These are phyloP conservation scores for Gambusia affinis DNA, from an alignment of 2,113 vertebrate genomes.

Conservation along the genomic window DNA sequence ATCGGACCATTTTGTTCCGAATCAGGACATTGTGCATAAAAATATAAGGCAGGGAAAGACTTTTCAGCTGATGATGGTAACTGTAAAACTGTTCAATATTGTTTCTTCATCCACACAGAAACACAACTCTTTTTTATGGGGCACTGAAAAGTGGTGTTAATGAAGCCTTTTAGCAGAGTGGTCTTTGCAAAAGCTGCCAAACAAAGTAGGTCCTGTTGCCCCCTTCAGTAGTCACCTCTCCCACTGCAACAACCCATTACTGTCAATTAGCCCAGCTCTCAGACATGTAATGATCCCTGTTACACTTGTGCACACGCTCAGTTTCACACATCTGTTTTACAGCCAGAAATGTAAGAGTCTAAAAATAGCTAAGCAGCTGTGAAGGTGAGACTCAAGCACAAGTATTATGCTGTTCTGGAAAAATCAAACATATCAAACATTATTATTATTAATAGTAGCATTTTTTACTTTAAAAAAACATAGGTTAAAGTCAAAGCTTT, in stretches of 20 bases:
- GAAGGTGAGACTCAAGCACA: constrained; percentile 39
- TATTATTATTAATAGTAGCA: too few relatives aligned
- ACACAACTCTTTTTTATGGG: constrained; percentile 11
- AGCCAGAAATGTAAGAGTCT: constrained; percentile 31
- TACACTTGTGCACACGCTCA: constrained; percentile 11
- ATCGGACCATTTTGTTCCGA: background rate
- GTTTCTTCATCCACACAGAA: background rate
- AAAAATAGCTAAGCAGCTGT: constrained; percentile 36
- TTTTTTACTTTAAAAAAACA: background rate
- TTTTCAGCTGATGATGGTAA: background rate
- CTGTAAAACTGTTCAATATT: background rate
- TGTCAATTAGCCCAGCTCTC: constrained; percentile 63
- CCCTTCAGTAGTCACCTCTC: constrained; percentile 18
- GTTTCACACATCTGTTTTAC: constrained; percentile 24
- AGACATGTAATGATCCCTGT: constrained; percentile 49
- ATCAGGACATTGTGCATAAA: background rate
- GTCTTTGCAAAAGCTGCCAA: constrained; percentile 60
- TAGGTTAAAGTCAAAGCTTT: background rate
- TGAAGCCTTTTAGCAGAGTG: constrained; percentile 62
- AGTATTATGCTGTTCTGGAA: constrained; percentile 23
- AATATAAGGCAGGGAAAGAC: background rate
- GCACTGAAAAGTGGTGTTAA: constrained; percentile 52
- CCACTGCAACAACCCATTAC: constrained; percentile 61
- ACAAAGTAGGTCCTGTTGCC: constrained; percentile 47
- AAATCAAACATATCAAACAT: constrained; percentile 21